Evolutionary conservation across 2,888 invertebrate genomes (phyloP).

Genomic region (Pterobdella sp.): DNA sequence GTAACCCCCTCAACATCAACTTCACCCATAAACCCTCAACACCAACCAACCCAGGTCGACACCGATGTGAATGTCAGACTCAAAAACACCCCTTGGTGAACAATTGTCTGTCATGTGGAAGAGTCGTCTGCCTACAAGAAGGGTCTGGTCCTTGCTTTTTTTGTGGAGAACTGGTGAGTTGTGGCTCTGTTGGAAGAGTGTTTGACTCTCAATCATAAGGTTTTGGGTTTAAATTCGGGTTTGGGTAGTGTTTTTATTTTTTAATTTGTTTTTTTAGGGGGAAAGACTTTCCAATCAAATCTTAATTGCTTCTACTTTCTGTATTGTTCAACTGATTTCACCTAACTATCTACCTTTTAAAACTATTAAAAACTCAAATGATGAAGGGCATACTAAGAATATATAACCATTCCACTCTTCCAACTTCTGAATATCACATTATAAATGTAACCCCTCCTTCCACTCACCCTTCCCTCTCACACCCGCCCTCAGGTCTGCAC

Average conservation of each 20-base stretch:
- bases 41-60: constrained; percentile 59
- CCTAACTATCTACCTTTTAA: too few species aligned
- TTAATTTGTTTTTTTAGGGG: background rate
- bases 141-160: constrained; percentile 92
- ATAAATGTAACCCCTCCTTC: background rate
- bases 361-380: too few species aligned
- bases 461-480: background rate
- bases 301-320: too few species aligned
- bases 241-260: background rate
- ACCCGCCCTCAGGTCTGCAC: constrained; percentile 60
- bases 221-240: background rate
- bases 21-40: background rate
- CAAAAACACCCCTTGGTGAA: constrained; percentile 77
- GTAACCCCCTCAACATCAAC: background rate
- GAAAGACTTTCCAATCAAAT: too few species aligned
- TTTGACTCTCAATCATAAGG: background rate
- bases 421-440: background rate
- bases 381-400: too few species aligned
- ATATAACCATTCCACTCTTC: background rate
- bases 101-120: constrained; percentile 86
- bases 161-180: constrained; percentile 72
- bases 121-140: constrained; percentile 89
- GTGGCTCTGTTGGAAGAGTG: background rate
- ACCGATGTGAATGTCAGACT: constrained; percentile 84
- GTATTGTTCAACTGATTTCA: too few species aligned